Percentiles rank a stretch among this genome's conserved stretches.
Evolutionary conservation across 37 sponge, comb jelly and placozoan genomes (phyloP).

Genomic region (Oopsacas minuta): DNA sequence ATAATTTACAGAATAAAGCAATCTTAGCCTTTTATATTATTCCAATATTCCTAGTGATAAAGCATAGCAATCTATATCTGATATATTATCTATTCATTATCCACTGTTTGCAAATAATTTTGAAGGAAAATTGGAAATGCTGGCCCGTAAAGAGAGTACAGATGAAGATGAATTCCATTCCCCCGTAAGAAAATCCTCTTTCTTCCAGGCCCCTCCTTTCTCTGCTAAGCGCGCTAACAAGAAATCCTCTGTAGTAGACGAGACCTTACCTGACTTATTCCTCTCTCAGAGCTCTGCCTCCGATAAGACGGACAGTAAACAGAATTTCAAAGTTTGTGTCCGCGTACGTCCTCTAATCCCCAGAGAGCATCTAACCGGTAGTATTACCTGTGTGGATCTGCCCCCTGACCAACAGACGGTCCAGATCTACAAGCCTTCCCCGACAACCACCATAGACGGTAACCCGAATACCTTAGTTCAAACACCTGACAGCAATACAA

Average conservation of each 20-base stretch:
- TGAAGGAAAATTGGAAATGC: too few relatives aligned
- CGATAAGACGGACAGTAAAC: background rate
- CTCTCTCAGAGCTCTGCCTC: background rate
- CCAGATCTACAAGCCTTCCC: background rate
- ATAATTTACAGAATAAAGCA: too few relatives aligned
- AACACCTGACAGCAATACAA: background rate
- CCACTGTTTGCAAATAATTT: too few relatives aligned
- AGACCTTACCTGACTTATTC: background rate
- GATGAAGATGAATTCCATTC: background rate
- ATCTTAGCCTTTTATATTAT: too few relatives aligned
- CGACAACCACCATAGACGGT: background rate
- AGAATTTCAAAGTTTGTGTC: slow-evolving; percentile 73
- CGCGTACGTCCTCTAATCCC: slow-evolving; percentile 56
- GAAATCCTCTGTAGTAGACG: background rate
- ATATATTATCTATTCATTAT: too few relatives aligned
- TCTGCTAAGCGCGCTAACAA: background rate
- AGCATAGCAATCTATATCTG: too few relatives aligned
- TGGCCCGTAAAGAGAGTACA: background rate
- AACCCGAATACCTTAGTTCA: background rate
- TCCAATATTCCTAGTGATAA: too few relatives aligned
- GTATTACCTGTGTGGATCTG: background rate
- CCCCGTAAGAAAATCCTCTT: background rate
- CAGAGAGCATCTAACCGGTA: slow-evolving; percentile 23
- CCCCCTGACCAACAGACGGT: background rate
- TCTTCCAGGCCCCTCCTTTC: background rate